These are phyloP conservation scores for Zeuzera pyrina DNA, from an alignment of 2,888 invertebrate species.

Conservation along the genomic window DNA sequence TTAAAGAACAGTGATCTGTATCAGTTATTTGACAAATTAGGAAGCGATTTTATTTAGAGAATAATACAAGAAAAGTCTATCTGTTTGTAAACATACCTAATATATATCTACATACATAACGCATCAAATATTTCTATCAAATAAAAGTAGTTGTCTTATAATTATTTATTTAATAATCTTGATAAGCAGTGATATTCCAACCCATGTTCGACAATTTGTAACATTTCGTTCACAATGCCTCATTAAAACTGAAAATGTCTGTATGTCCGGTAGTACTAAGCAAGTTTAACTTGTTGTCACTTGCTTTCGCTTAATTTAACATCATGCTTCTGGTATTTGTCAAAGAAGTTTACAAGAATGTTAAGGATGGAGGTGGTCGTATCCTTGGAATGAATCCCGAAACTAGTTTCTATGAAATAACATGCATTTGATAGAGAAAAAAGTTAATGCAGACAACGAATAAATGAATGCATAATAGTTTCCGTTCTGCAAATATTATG, in stretches of 20 bases:
- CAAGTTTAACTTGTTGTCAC: conserved; percentile 11
- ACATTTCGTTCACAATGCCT: conserved; percentile 35
- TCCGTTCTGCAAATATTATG: background rate
- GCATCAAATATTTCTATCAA: no score
- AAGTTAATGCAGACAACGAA: background rate
- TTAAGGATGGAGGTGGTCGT: conserved; percentile 13
- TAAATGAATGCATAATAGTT: background rate
- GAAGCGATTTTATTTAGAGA: no score
- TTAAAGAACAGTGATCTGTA: no score
- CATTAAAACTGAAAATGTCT: conserved; percentile 34
- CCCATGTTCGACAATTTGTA: conserved; percentile 18
- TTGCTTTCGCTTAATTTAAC: conserved; percentile 21
- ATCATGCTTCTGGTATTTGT: conserved; percentile 9
- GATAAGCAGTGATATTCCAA: conserved; percentile 15
- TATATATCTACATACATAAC: no score
- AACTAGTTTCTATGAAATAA: no score
- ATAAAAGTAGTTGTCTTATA: no score
- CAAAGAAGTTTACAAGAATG: conserved; percentile 23
- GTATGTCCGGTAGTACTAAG: conserved; percentile 17
- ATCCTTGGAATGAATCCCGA: no score
- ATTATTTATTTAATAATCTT: conserved; percentile 14
- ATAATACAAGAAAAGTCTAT: no score
- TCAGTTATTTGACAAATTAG: no score
- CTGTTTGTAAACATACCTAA: no score
- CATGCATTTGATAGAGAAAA: no score